phyloP scores from a whole-genome alignment of 2,797 vertebrate genomes.

The Cyprinodon diabolis region DNA sequence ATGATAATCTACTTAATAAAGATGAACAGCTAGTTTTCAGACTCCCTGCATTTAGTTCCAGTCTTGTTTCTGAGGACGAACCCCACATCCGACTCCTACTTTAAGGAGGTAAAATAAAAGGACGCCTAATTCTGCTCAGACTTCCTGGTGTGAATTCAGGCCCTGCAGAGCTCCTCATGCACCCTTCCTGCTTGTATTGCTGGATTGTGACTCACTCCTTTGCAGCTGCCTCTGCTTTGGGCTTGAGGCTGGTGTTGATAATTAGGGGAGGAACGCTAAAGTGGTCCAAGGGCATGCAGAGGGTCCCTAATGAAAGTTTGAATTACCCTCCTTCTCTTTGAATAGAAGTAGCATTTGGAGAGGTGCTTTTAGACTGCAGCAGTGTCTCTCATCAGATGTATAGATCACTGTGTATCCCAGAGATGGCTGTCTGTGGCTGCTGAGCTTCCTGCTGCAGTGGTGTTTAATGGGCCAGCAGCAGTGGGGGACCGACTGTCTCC shows the following conservation, averaged over 20 bases:
- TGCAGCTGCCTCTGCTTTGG: conserved; percentile 44
- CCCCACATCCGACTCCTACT: conserved; percentile 1
- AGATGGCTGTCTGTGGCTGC: conserved; percentile 28
- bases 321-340: conserved; percentile 18
- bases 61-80: conserved; percentile 14
- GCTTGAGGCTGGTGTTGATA: conserved; percentile 42
- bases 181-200: conserved; percentile 49
- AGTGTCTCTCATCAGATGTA: conserved; percentile 65
- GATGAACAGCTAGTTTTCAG: conserved; percentile 31
- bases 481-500: conserved; percentile 30
- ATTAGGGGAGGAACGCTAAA: conserved; percentile 59
- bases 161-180: conserved; percentile 42
- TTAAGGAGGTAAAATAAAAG: conserved; percentile 32
- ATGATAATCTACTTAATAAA: conserved; percentile 30
- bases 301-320: conserved; percentile 58
- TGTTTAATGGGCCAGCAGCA: conserved; percentile 43
- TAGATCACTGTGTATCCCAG: conserved; percentile 38
- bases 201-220: conserved; percentile 62
- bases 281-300: conserved; percentile 49
- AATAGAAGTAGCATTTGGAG: conserved; percentile 29
- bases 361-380: conserved; percentile 42
- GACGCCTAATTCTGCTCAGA: conserved; percentile 39
- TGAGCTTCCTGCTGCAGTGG: conserved; percentile 52
- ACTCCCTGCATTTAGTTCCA: conserved; percentile 48
- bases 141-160: conserved; percentile 37